Percentiles rank a stretch among this genome's conserved stretches.
phyloP scores from a whole-genome alignment of 2,113 vertebrate genomes.

The Crotalus tigris region DNA sequence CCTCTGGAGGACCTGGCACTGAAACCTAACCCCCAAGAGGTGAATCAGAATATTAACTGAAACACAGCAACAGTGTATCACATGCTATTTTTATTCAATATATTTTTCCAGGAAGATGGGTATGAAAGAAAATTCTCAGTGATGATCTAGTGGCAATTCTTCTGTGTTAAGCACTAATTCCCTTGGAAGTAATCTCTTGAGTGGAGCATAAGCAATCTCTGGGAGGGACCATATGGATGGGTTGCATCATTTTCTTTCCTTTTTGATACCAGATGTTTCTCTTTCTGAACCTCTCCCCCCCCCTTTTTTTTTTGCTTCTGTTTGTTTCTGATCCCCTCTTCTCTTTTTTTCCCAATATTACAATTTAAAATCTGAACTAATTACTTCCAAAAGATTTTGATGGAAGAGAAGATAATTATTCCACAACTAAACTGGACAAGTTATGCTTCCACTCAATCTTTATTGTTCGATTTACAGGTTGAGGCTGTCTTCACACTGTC shows the following conservation, averaged over 20 bases:
- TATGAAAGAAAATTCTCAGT: background rate
- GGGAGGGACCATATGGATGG: background rate
- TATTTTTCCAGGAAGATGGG: background rate
- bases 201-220: background rate
- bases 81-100: background rate
- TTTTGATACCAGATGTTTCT: background rate
- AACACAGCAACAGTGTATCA: background rate
- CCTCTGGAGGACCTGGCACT: conserved; percentile 77
- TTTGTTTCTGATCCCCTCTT: background rate
- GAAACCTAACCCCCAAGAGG: conserved; percentile 84
- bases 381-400: background rate
- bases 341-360: background rate
- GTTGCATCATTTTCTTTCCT: background rate
- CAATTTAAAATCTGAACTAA: background rate
- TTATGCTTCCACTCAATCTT: background rate
- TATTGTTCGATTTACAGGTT: conserved; percentile 67
- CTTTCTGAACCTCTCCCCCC: background rate
- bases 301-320: background rate
- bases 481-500: conserved; percentile 82
- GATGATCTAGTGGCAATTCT: background rate
- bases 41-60: conserved; percentile 49
- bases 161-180: background rate
- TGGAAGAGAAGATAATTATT: background rate
- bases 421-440: background rate
- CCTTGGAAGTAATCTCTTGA: background rate